Base-by-base conservation (phyloP, 1,140 invertebrate species). In the Asbolus verrucosus region DNA sequence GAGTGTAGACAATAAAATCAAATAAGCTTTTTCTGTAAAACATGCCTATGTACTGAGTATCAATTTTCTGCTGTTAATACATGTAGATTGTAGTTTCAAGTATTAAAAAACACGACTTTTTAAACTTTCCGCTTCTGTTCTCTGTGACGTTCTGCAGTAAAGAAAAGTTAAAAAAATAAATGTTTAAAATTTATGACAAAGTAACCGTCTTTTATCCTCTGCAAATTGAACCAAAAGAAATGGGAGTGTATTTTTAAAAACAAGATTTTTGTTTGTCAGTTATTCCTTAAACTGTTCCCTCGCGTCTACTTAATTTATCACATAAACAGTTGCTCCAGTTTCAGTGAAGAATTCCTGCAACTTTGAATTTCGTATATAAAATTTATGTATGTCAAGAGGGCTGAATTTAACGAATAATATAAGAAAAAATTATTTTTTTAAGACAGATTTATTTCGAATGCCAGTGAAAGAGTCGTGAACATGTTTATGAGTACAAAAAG, bases 191-290 rank as follows among this genome's bases (percentile, higher is more conserved):
- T 41, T 41, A 27, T 41, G 39, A 13, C 39, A 41, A 39, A 39
- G 2, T 16, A 46, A 9, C 41, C 15, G 19, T 46, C 41, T 46
- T 46, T 46, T 46, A 46, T 9, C 41, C 8, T 9, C 8, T 14
- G 9, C 9, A 16, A 46, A 46, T 46, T 46, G 19, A 46, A 16
- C 16, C 41, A 46, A 46, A 46, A 19, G 16, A 14, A 9, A 14
- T 16, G 16, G 15, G 19, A 46, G 9, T 46, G 41, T 16, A 16
- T 14, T 18, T 16, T 46, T 46, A 18, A 18, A 46, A 46, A 46
- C 41, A 46, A 46, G 15, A 46, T 9, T 16, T 16, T 46, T 46
- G 19, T 46, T 46, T 46, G 41, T 46, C n/a, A 46, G 41, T 18
- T 46, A 46, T 16, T 9, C 41, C 18, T 46, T 46, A n/a, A 19